Evolutionary conservation across 1,140 invertebrate species (phyloP), one percentile per base, ranked within the genome.

Genomic region (Eurosta solidaginis): DNA sequence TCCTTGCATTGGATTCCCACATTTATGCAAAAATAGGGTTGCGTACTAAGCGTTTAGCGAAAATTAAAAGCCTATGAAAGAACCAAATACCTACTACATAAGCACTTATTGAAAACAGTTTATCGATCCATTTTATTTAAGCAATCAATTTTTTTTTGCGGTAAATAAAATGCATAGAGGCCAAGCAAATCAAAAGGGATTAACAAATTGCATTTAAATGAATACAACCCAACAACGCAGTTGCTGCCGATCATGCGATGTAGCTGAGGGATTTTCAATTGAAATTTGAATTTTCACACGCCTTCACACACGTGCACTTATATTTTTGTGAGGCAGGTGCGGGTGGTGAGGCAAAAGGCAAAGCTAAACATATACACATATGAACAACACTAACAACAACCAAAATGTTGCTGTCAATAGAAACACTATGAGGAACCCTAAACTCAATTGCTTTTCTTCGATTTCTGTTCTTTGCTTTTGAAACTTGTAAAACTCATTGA

Each of bases 201-300:
- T 68, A 17, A 68, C 59, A 68, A 68, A 68, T 68, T 68, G 33
- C 59, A 42, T 68, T 68, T 68, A 68, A 68, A 68, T 68, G 59
- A 68, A n/a, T n/a, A n/a, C n/a, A n/a, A n/a, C n/a, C n/a, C n/a
- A n/a, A n/a, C n/a, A n/a, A n/a, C n/a, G n/a, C n/a, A n/a, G 59
- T 36, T n/a, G 59, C 59, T 42, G 59, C 33, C 59, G 59, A 68
- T 68, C 59, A 68, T 33, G 59, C 59, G 59, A 22, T 42, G 33
- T 33, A 12, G 12, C n/a, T 47, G 45, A 68, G 36, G n/a, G 59
- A 68, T 68, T 68, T 68, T 68, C 59, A 68, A 68, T 68, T 68
- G 59, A 68, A 68, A 40, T 68, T 68, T 36, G n/a, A 42, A 68
- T 68, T 68, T 68, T 68, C 59, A 68, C 59, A 68, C 59, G 59